A percentile compares a stretch with the other conserved stretches of the same genome.
Evolutionary conservation across 2,113 vertebrate species (phyloP).

Genomic region (Oostethus manadensis): DNA sequence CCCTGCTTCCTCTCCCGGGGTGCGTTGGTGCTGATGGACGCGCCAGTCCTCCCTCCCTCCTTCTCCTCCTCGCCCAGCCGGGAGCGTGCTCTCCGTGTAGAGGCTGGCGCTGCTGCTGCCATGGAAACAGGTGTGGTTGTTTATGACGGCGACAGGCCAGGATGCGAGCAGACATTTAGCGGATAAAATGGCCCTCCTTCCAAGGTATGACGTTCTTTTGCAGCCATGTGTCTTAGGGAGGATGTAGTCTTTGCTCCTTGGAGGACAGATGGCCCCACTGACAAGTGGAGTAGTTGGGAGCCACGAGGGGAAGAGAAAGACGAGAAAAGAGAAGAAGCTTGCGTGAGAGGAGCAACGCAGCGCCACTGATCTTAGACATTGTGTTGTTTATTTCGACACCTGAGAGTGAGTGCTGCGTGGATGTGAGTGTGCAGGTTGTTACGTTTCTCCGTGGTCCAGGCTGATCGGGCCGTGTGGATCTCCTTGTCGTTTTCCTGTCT

Average conservation of each 20-base stretch:
- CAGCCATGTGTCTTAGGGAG: constrained; percentile 45
- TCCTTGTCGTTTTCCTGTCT: constrained; percentile 20
- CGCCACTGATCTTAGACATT: constrained; percentile 68
- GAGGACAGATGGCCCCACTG: constrained; percentile 25
- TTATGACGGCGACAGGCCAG: constrained; percentile 69
- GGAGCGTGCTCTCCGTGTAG: constrained; percentile 59
- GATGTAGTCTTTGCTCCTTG: constrained; percentile 37
- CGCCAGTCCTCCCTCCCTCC: constrained; percentile 51
- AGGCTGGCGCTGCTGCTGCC: constrained; percentile 68
- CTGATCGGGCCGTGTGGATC: constrained; percentile 57
- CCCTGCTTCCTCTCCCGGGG: constrained; percentile 18
- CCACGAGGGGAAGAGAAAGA: constrained; percentile 24
- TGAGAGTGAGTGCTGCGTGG: constrained; percentile 49
- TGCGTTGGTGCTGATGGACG: constrained; percentile 58
- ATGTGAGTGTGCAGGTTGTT: constrained; percentile 39
- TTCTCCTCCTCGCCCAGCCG: constrained; percentile 61
- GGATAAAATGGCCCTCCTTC: constrained; percentile 47
- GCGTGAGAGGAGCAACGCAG: constrained; percentile 62
- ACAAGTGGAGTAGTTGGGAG: constrained; percentile 63
- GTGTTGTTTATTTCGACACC: constrained; percentile 77
- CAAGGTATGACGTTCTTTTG: constrained; percentile 50
- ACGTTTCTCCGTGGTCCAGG: constrained; percentile 39
- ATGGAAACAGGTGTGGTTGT: constrained; percentile 79
- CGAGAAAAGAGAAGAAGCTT: constrained; percentile 45
- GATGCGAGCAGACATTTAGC: constrained; percentile 59